Percentiles rank a stretch among this genome's conserved stretches.
phyloP scores from a whole-genome alignment of 2,113 vertebrate species.

The Solenodon paradoxus region DNA sequence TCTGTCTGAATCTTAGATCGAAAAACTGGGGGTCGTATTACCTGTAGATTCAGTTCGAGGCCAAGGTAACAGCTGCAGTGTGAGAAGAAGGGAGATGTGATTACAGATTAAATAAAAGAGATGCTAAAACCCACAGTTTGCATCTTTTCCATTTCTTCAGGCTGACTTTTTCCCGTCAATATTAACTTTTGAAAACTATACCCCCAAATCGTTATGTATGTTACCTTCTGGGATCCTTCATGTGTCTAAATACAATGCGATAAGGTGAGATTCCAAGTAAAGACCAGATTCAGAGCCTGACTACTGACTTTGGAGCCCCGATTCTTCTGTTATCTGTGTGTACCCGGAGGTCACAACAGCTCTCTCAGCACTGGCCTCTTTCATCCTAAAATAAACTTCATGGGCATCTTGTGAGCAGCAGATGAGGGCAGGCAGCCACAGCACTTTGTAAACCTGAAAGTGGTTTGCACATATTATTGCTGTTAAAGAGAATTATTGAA shows the following conservation, averaged over 20 bases:
- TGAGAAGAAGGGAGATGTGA: constrained; percentile 59
- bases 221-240: neutral
- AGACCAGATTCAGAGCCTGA: neutral
- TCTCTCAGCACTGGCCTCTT: neutral
- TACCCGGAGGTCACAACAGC: neutral
- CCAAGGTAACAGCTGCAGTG: constrained; percentile 64
- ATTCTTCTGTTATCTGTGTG: neutral
- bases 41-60: constrained; percentile 58
- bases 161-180: neutral
- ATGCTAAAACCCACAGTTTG: neutral
- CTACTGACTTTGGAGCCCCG: neutral
- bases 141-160: neutral
- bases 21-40: constrained; percentile 64
- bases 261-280: neutral
- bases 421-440: neutral
- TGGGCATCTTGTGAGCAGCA: neutral
- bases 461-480: constrained; percentile 18
- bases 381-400: neutral
- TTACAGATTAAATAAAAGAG: constrained; percentile 39
- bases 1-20: constrained; percentile 71
- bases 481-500: constrained; percentile 33
- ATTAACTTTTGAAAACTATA: constrained; percentile 19
- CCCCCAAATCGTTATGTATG: neutral
- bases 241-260: neutral
- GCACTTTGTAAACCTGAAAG: neutral